A percentile compares a stretch with the other conserved stretches of the same genome.
These are phyloP conservation scores for Ascidia mentula DNA, from an alignment of 23 tunicate species.

Conservation along the genomic window DNA sequence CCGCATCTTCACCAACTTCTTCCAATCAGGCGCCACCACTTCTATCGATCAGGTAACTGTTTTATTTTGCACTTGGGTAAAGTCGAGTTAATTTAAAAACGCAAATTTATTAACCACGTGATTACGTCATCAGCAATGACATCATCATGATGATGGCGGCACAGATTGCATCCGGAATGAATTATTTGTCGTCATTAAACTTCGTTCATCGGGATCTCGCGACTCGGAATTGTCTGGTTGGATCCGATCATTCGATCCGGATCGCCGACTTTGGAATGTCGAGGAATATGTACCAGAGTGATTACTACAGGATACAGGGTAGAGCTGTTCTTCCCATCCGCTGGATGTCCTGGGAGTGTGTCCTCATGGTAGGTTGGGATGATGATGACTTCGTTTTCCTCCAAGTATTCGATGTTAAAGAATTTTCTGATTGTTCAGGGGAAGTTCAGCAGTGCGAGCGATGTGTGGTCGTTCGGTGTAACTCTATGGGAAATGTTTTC, in stretches of 20 bases:
- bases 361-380: slow-evolving; percentile 40
- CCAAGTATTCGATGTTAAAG: too few species aligned
- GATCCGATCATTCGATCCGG: slow-evolving; percentile 48
- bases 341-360: slow-evolving; percentile 96
- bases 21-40: neutral
- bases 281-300: slow-evolving; percentile 89
- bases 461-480: slow-evolving; percentile 93
- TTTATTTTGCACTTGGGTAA: neutral
- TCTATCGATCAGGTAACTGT: neutral
- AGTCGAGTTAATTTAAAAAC: neutral
- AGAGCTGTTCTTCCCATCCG: slow-evolving; percentile 84
- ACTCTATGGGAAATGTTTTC: slow-evolving; percentile 92
- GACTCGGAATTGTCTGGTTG: slow-evolving; percentile 87
- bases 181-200: slow-evolving; percentile 70
- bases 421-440: too few species aligned
- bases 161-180: slow-evolving; percentile 85
- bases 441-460: slow-evolving; percentile 88
- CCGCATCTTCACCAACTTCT: neutral
- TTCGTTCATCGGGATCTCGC: slow-evolving; percentile 98
- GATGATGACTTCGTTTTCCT: neutral
- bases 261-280: slow-evolving; percentile 98
- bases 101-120: neutral
- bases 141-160: slow-evolving; percentile 45
- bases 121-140: slow-evolving; percentile 55
- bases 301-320: slow-evolving; percentile 88